Conservation (phyloP, 2,888 invertebrate genomes). For the Ommatoiulus sabulosus region DNA sequence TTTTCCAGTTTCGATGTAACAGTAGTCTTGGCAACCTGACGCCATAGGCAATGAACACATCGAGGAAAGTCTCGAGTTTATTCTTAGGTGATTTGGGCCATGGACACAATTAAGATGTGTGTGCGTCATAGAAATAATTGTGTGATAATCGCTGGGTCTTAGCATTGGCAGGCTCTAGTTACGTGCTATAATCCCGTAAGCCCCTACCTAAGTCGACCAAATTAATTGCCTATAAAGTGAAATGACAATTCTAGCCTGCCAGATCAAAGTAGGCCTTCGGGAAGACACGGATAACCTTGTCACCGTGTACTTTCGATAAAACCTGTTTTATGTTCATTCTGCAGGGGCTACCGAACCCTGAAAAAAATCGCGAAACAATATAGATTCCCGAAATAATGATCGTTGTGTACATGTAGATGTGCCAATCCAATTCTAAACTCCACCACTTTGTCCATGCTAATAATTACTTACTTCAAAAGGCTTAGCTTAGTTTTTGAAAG, state of each 20-base stretch:
- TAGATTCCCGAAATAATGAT: too few relatives aligned
- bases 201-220: constrained; percentile 40
- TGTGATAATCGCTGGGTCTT: constrained; percentile 27
- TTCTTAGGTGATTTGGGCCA: constrained; percentile 36
- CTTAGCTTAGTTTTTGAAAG: too few relatives aligned
- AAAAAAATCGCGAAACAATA: too few relatives aligned
- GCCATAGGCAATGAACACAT: not conserved
- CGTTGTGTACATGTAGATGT: too few relatives aligned
- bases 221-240: constrained; percentile 43
- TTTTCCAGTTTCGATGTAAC: not conserved
- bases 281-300: constrained; percentile 6
- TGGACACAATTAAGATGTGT: constrained; percentile 10
- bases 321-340: not conserved
- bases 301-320: not conserved
- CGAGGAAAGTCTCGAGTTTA: constrained; percentile 3
- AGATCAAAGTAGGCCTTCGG: constrained; percentile 11
- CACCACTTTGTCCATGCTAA: too few relatives aligned
- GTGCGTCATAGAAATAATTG: not conserved
- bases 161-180: constrained; percentile 24
- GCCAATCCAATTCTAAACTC: too few relatives aligned
- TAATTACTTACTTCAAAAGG: too few relatives aligned
- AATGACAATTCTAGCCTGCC: constrained; percentile 9
- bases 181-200: constrained; percentile 40
- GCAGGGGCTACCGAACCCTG: too few relatives aligned
- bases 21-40: not conserved